Percentiles rank a stretch among this genome's conserved stretches.
Evolutionary conservation across 2,888 invertebrate species (phyloP).

Genomic region (Spodoptera picta): DNA sequence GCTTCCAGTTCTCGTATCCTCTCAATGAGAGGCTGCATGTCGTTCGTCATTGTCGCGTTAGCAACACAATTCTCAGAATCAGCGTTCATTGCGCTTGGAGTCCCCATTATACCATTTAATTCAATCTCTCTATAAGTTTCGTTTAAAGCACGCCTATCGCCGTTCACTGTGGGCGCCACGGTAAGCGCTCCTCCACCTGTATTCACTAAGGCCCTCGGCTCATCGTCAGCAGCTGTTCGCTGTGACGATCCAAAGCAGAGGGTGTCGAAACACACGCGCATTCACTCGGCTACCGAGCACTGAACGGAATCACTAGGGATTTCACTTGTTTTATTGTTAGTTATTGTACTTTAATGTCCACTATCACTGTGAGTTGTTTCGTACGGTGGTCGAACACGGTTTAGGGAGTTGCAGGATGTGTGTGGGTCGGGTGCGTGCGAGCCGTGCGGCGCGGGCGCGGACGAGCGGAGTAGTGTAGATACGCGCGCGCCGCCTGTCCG

Average conservation of each 20-base stretch:
- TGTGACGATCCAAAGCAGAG: constrained; percentile 97
- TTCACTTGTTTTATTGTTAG: constrained; percentile 72
- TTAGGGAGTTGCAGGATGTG: constrained; percentile 76
- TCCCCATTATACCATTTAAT: constrained; percentile 85
- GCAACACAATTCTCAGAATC: constrained; percentile 89
- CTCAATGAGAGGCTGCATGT: constrained; percentile 89
- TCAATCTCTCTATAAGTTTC: constrained; percentile 84
- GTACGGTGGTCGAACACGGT: constrained; percentile 65
- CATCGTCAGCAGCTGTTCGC: constrained; percentile 94
- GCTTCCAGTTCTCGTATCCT: constrained; percentile 93
- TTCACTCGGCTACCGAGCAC: constrained; percentile 91
- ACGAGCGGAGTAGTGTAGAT: constrained; percentile 79
- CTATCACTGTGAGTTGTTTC: constrained; percentile 64
- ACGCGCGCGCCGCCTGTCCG: constrained; percentile 73
- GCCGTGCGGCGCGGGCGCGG: constrained; percentile 85
- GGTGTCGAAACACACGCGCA: constrained; percentile 97
- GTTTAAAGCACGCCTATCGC: constrained; percentile 85
- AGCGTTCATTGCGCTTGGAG: constrained; percentile 89
- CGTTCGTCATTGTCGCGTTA: constrained; percentile 81
- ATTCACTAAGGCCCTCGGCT: constrained; percentile 87
- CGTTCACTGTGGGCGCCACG: constrained; percentile 86
- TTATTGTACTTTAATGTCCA: constrained; percentile 63
- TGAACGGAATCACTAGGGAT: constrained; percentile 81
- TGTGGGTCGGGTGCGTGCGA: constrained; percentile 71
- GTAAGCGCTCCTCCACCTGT: constrained; percentile 85